These are phyloP conservation scores for Diplazon laetatorius DNA, from an alignment of 2,888 invertebrate genomes.

Conservation along the genomic window DNA sequence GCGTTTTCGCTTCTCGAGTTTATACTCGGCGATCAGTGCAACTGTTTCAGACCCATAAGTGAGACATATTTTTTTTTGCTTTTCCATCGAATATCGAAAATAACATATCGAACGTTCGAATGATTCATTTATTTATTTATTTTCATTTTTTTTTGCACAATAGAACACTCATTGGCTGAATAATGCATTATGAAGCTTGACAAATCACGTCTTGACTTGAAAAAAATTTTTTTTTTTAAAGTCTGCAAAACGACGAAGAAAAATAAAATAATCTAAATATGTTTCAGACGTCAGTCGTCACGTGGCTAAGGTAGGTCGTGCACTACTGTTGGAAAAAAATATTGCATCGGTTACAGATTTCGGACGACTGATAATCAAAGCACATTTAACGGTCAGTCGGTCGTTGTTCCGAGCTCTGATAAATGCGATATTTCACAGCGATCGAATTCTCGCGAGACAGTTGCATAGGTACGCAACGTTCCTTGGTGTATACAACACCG, in stretches of 20 bases:
- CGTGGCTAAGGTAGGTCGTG: constrained; percentile 68
- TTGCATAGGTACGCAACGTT: constrained; percentile 70
- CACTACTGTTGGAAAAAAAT: constrained; percentile 59
- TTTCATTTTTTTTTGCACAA: background rate
- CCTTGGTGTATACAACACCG: constrained; percentile 70
- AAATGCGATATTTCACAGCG: constrained; percentile 64
- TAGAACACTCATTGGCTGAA: too few species aligned
- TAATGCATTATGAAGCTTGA: too few species aligned
- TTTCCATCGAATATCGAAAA: background rate
- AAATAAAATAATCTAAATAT: background rate
- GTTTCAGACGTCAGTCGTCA: constrained; percentile 70
- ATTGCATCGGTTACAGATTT: constrained; percentile 62
- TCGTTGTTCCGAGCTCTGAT: constrained; percentile 69
- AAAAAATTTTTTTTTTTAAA: too few species aligned
- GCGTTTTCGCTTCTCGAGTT: constrained; percentile 71
- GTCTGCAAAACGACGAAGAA: background rate
- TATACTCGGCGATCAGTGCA: constrained; percentile 71
- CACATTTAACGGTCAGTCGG: constrained; percentile 65
- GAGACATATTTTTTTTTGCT: constrained; percentile 55
- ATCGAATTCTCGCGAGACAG: constrained; percentile 69
- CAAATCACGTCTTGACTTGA: too few species aligned
- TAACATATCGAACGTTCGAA: background rate
- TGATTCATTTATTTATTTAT: background rate
- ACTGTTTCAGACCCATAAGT: constrained; percentile 74
- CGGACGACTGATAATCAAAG: constrained; percentile 63